Base-by-base conservation (phyloP, 2,797 vertebrate species). In the Notolabrus celidotus region DNA sequence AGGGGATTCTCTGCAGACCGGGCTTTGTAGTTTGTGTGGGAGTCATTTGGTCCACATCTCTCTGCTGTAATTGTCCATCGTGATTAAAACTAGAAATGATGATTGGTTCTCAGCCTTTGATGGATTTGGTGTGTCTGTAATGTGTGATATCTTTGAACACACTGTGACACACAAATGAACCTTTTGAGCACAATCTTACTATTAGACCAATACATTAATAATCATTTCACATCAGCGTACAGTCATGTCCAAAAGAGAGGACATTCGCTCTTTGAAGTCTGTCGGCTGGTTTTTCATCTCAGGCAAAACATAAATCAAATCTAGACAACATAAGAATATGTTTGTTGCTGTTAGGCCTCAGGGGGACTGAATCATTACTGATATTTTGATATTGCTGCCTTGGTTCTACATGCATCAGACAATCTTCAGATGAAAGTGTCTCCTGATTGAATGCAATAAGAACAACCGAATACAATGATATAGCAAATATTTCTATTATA, bases 21-120 rank as follows among this genome's bases (percentile, higher is more conserved):
- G 78, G 67, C 72, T 88, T 89, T 88, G 82, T 78, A 78, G 72
- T 82, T 43, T 67, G 81, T 58, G 66, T 67, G 71, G 23, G 70
- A 61, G 78, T 74, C 63, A 85, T 85, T 79, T 65, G 7, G 41
- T 62, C 75, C 58, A 38, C 39, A 67, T 82, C 74, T 74, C 82
- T 68, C 60, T 75, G 74, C 67, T 80, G 53, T 80, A 88, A 88
- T 81, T 82, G 67, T 80, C 80, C 63, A 54, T 52, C 10, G 9
- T 82, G 82, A 88, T 87, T 87, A 71, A 82, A 83, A 81, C 60
- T 72, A 67, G 61, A 82, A 77, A 78, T 34, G 23, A 17, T 58
- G 83, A 86, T 80, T 79, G 71, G 66, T 33, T 79, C 50, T 56
- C 31, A 0, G 42, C 33, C 71, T 86, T 69, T 82, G 72, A 83